Percentiles rank a stretch among this genome's conserved stretches.
These are phyloP conservation scores for Hybos culiciformis DNA, from an alignment of 2,888 invertebrate species.

Conservation along the genomic window DNA sequence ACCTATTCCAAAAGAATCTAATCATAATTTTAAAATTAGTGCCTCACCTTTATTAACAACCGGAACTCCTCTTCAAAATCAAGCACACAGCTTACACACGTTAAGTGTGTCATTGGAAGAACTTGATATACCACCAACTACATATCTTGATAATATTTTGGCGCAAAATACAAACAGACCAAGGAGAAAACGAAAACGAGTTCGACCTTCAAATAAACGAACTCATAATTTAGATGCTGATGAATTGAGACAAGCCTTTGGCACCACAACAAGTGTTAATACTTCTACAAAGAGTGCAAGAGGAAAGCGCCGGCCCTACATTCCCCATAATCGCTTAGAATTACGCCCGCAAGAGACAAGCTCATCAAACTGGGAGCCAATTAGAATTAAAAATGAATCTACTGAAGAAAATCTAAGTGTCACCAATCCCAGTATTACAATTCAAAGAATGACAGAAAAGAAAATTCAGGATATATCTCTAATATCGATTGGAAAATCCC, in stretches of 20 bases:
- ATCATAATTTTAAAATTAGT: background rate
- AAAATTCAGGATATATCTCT: constrained; percentile 16
- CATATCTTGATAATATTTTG: background rate
- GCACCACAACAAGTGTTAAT: constrained; percentile 15
- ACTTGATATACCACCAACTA: background rate
- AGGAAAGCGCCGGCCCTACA: background rate
- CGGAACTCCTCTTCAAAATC: background rate
- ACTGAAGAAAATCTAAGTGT: background rate
- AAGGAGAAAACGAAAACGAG: constrained; percentile 20
- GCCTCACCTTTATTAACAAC: background rate
- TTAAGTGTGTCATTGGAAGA: background rate
- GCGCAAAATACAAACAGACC: constrained; percentile 7
- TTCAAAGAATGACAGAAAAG: background rate
- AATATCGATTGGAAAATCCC: constrained; percentile 31
- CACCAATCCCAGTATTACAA: background rate
- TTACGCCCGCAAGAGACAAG: background rate
- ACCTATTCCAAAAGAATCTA: background rate
- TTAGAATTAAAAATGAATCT: background rate
- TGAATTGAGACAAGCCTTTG: constrained; percentile 30
- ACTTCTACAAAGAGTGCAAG: background rate
- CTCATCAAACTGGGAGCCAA: constrained; percentile 1
- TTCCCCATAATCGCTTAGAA: background rate
- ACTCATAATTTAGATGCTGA: constrained; percentile 28
- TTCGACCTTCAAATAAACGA: constrained; percentile 15
- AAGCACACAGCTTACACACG: background rate